phyloP scores from a whole-genome alignment of 35 echinoderm and acorn worm genomes.

The Patiria miniata region DNA sequence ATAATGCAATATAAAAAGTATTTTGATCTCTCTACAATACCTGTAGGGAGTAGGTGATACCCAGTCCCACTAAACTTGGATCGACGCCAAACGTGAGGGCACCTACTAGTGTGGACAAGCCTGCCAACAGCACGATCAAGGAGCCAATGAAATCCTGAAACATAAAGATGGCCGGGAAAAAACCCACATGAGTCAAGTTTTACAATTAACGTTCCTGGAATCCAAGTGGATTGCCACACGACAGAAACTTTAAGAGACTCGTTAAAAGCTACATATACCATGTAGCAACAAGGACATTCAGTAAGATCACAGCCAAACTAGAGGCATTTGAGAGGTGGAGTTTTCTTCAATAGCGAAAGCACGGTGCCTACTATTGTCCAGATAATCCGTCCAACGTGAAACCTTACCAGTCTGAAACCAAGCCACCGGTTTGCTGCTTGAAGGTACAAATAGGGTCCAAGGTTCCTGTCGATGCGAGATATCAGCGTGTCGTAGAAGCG shows the following conservation, averaged over 20 bases:
- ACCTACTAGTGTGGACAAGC: slow-evolving; percentile 39
- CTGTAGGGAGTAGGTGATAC: slow-evolving; percentile 64
- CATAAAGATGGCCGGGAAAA: not conserved
- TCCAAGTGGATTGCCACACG: no score
- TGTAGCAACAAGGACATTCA: no score
- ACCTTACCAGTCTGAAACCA: slow-evolving; percentile 18
- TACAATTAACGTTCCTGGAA: not conserved
- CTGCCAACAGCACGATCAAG: slow-evolving; percentile 52
- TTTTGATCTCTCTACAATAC: not conserved
- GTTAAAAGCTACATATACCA: no score
- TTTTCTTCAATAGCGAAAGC: no score
- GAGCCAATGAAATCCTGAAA: slow-evolving; percentile 65
- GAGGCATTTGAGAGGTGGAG: not conserved
- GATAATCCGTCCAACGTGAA: no score
- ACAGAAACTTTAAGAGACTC: no score
- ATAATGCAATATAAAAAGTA: no score
- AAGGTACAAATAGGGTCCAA: slow-evolving; percentile 52
- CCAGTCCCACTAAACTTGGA: slow-evolving; percentile 60
- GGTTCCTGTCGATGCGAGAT: slow-evolving; percentile 58
- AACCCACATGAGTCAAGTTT: no score
- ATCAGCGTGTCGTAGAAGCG: slow-evolving; percentile 55
- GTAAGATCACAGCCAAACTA: not conserved
- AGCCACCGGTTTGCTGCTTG: slow-evolving; percentile 68
- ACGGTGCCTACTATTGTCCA: no score
- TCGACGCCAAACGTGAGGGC: slow-evolving; percentile 19